A percentile compares a stretch with the other conserved stretches of the same genome.
Evolutionary conservation across 2,113 vertebrate genomes (phyloP).

Genomic region (Plestiodon gilberti): DNA sequence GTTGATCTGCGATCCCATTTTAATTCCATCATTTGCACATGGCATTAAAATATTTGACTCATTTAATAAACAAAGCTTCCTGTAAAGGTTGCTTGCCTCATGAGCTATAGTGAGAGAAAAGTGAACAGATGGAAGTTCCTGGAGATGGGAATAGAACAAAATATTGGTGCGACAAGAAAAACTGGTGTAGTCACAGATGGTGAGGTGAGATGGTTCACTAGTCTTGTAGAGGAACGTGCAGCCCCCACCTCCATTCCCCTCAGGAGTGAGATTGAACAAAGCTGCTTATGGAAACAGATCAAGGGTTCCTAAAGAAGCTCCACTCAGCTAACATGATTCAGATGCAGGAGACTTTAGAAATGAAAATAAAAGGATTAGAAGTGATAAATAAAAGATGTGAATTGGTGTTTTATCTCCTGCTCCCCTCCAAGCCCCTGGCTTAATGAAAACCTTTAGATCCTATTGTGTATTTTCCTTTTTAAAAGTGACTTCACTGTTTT

Average conservation of each 20-base stretch:
- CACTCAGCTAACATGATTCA: neutral
- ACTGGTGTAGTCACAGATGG: constrained; percentile 51
- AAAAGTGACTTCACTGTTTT: neutral
- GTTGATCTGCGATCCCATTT: neutral
- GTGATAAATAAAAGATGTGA: neutral
- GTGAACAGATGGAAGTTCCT: constrained; percentile 49
- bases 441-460: neutral
- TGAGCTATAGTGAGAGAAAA: constrained; percentile 38
- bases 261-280: fast-evolving
- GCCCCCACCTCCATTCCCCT: neutral
- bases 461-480: neutral
- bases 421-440: neutral
- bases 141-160: constrained; percentile 38
- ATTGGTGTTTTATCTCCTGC: neutral
- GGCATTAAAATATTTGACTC: neutral
- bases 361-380: neutral
- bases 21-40: neutral
- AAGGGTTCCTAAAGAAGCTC: neutral
- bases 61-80: constrained; percentile 21
- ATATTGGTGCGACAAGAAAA: neutral
- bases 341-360: neutral
- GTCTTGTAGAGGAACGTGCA: neutral
- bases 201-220: constrained; percentile 39
- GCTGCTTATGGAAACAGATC: constrained; percentile 7
- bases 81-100: constrained; percentile 22